Evolutionary conservation across 2,113 vertebrate genomes (phyloP).

Genomic region (Tichodroma muraria): DNA sequence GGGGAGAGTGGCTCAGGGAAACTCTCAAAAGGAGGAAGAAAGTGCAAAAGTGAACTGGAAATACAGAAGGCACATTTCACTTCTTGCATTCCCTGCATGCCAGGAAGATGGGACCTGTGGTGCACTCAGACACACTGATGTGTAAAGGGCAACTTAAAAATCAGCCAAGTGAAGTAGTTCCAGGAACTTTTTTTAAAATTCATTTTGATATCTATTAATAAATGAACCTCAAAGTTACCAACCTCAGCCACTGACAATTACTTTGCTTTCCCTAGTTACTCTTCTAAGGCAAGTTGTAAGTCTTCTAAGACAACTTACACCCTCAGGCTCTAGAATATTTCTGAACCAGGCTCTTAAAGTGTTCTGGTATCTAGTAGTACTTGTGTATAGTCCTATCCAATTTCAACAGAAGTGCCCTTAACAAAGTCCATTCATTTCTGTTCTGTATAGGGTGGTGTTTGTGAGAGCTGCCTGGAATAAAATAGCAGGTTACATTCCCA

Average conservation of each 20-base stretch:
- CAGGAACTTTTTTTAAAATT: background rate
- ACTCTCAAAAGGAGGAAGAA: background rate
- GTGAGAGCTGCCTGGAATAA: background rate
- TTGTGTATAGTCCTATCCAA: background rate
- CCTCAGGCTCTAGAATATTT: background rate
- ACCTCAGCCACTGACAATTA: background rate
- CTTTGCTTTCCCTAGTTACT: background rate
- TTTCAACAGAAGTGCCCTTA: constrained; percentile 29
- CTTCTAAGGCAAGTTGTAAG: background rate
- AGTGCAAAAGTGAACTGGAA: background rate
- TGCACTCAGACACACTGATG: background rate
- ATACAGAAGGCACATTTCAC: background rate
- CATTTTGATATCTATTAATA: background rate
- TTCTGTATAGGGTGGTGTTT: background rate
- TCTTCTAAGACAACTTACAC: background rate
- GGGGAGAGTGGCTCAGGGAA: background rate
- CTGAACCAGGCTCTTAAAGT: background rate
- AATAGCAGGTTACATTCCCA: background rate
- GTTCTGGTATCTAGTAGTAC: background rate
- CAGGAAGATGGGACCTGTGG: background rate
- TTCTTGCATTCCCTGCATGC: background rate
- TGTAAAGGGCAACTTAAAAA: background rate
- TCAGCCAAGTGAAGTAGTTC: background rate
- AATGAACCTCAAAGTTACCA: background rate
- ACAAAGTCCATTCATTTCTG: constrained; percentile 45